A percentile compares a stretch with the other conserved stretches of the same genome.
Conservation (phyloP, 2,797 vertebrate species). For the Sus cebifrons region DNA sequence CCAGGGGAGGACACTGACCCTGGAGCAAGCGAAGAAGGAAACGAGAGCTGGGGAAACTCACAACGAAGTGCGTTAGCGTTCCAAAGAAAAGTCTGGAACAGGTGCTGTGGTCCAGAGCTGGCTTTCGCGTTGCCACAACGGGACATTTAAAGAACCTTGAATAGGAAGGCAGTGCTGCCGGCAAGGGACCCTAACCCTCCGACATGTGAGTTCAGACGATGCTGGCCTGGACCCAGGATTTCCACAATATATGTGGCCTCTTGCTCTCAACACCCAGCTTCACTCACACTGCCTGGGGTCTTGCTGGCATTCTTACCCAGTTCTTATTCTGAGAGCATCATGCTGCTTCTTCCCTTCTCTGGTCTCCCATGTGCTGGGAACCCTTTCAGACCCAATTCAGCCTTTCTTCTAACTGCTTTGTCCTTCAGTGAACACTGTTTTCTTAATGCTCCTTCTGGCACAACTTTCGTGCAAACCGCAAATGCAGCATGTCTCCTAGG, state of each 20-base stretch:
- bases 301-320: rapidly evolving
- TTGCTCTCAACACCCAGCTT: rapidly evolving
- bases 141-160: neutral
- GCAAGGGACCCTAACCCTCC: neutral
- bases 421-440: neutral
- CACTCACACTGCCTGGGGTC: rapidly evolving
- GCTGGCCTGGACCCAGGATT: rapidly evolving
- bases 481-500: neutral
- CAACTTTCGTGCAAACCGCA: neutral
- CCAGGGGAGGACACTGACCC: neutral
- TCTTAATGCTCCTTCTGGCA: neutral
- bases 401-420: neutral
- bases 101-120: rapidly evolving
- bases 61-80: rapidly evolving
- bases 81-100: neutral
- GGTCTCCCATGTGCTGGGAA: neutral
- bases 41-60: neutral
- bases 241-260: neutral
- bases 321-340: rapidly evolving
- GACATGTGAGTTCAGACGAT: neutral
- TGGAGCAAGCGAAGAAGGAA: neutral
- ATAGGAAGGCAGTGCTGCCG: neutral
- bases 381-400: neutral
- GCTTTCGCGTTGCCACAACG: neutral
- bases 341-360: neutral